Evolutionary conservation across 2,797 vertebrate genomes (phyloP).

Genomic region (Zenarchopterus dispar): DNA sequence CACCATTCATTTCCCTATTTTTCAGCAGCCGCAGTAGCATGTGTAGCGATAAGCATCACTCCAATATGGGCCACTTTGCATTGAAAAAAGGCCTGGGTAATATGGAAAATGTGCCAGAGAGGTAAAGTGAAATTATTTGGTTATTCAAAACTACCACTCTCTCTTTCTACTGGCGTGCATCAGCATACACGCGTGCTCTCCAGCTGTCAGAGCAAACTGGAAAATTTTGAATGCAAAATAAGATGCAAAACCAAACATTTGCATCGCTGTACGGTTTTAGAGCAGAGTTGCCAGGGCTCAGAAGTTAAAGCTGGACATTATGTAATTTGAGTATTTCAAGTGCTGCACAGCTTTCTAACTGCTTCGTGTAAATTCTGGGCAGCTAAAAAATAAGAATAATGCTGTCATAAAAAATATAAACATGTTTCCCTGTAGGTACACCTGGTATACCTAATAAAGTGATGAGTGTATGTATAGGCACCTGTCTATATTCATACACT

Average conservation of each 20-base stretch:
- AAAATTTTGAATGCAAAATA: slow-evolving; percentile 76
- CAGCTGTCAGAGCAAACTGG: slow-evolving; percentile 44
- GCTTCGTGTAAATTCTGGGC: background rate
- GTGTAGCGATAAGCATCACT: slow-evolving; percentile 66
- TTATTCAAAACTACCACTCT: slow-evolving; percentile 78
- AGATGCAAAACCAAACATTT: slow-evolving; percentile 85
- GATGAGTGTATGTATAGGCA: too few relatives aligned
- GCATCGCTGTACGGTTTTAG: slow-evolving; percentile 70
- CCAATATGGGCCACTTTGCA: slow-evolving; percentile 76
- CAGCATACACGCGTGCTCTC: slow-evolving; percentile 17
- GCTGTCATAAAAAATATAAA: background rate
- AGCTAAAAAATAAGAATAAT: background rate
- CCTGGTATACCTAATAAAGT: too few relatives aligned
- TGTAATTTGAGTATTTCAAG: slow-evolving; percentile 26
- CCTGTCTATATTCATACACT: too few relatives aligned
- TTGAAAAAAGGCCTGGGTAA: slow-evolving; percentile 48
- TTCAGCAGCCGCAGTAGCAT: slow-evolving; percentile 37
- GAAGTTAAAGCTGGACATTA: slow-evolving; percentile 2
- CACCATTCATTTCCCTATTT: slow-evolving; percentile 78
- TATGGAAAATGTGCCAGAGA: slow-evolving; percentile 44
- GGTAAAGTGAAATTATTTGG: slow-evolving; percentile 73
- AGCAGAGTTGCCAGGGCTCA: slow-evolving; percentile 9
- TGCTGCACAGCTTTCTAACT: background rate
- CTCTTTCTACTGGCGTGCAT: slow-evolving; percentile 25
- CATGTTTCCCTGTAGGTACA: too few relatives aligned